These are phyloP conservation scores for Triplophysa bombifrons DNA, from an alignment of 2,797 vertebrate genomes.

Conservation along the genomic window DNA sequence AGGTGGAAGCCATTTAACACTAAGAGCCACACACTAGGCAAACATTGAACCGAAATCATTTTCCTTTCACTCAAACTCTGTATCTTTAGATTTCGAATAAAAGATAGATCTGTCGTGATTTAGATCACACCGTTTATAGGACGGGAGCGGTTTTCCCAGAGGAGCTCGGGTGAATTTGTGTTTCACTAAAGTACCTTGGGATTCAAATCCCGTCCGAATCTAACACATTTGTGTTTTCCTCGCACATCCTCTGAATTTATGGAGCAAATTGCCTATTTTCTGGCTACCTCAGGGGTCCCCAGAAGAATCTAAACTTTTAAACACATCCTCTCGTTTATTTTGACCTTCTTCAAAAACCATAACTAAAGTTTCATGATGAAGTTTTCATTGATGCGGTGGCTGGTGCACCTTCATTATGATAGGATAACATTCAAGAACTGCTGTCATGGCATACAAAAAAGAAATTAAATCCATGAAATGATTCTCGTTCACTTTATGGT, in stretches of 20 bases:
- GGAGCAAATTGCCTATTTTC: constrained; percentile 4
- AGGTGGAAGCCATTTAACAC: constrained; percentile 49
- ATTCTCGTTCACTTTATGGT: too few relatives aligned
- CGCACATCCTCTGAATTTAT: neutral
- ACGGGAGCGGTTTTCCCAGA: neutral
- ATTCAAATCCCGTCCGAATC: neutral
- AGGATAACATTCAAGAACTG: neutral
- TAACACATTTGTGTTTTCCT: neutral
- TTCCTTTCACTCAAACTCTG: constrained; percentile 47
- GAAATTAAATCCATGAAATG: too few relatives aligned
- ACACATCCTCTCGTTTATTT: neutral
- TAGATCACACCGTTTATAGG: constrained; percentile 18
- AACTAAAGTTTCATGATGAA: neutral
- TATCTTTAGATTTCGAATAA: constrained; percentile 15
- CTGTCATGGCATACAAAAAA: neutral
- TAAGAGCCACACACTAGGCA: constrained; percentile 50
- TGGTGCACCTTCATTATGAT: neutral
- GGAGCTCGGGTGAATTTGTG: neutral
- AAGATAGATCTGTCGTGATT: neutral
- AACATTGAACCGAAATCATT: constrained; percentile 38
- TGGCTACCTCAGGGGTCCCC: neutral
- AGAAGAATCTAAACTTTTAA: neutral
- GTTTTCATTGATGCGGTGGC: neutral
- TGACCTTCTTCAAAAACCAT: neutral
- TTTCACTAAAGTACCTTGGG: neutral